Base-by-base conservation (phyloP, 2,888 invertebrate species). In the Lasioglossum morio region DNA sequence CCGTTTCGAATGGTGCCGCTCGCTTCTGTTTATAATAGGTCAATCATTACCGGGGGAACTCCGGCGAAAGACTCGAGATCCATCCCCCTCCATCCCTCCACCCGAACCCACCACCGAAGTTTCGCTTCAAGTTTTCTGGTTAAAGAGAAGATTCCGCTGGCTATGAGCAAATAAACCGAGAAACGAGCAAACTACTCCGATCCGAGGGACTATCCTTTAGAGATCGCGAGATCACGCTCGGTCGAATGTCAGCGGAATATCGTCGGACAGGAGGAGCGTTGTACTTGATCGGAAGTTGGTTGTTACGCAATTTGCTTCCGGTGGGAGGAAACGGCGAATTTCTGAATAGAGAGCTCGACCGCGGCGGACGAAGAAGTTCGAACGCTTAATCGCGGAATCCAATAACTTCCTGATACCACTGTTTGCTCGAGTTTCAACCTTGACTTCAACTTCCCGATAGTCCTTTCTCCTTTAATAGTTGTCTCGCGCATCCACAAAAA, bases 21-120 rank as follows among this genome's bases (percentile, higher is more conserved):
- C 46, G 46, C 30, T 46, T 77, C 77, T 84, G 57, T 77, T 84
- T 82, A 84, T 70, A 77, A 82, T 77, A n/a, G 60, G 72, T 77
- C 76, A 73, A 72, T 77, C 76, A 72, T 77, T 57, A 53, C 43
- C 53, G 69, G 46, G 46, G 40, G 19, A 46, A 53, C 37, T 78
- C 53, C 27, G 19, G 27, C 27, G n/a, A 40, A 46, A 16, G 77
- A 48, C 37, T 53, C 37, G 19, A 37, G 60, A 75, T 81, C 2
- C 19, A 19, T 2, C 19, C 48, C 7, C 48, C 7, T 5, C 57
- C 23, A 16, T 34, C 3, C 12, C 16, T 16, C 46, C 63, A 53
- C 3, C 53, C 10, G 2, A 4, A 4, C 43, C 23, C n/a, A 23
- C n/a, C n/a, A 8, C 0, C 14, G 16, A 75, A 83, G 53, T 63